Conservation (phyloP, 2,113 vertebrate genomes). For the Zosterops hypoxanthus region DNA sequence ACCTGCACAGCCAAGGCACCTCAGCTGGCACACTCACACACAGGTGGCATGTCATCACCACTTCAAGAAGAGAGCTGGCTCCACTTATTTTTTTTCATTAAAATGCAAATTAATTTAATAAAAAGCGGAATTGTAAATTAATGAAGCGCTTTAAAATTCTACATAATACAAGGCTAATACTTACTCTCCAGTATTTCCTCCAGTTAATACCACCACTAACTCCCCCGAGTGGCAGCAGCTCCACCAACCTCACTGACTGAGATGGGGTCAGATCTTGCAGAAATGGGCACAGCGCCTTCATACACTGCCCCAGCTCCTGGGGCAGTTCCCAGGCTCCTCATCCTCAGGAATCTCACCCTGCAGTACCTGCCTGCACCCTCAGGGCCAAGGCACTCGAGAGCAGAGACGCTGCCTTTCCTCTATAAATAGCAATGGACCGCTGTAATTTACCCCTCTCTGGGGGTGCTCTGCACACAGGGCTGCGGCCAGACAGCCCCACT, state of each 20-base stretch:
- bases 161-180: slow-evolving; percentile 44
- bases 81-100: slow-evolving; percentile 71
- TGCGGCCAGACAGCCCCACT: background rate
- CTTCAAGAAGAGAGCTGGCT: slow-evolving; percentile 20
- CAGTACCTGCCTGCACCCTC: background rate
- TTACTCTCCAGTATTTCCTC: slow-evolving; percentile 28
- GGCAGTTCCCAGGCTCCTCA: background rate
- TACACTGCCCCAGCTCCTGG: background rate
- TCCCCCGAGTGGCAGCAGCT: background rate
- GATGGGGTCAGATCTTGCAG: background rate
- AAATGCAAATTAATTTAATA: slow-evolving; percentile 79
- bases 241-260: background rate
- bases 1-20: background rate
- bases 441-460: accelerated
- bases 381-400: background rate
- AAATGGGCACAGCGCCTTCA: accelerated
- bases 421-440: accelerated
- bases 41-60: background rate
- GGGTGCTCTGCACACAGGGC: background rate
- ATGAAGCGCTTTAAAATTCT: slow-evolving; percentile 66
- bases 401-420: background rate
- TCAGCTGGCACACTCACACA: background rate
- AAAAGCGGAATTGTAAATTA: slow-evolving; percentile 73
- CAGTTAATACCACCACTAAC: background rate
- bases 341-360: background rate